phyloP scores from a whole-genome alignment of 2,797 vertebrate species.

The Myiothlypis coronata region DNA sequence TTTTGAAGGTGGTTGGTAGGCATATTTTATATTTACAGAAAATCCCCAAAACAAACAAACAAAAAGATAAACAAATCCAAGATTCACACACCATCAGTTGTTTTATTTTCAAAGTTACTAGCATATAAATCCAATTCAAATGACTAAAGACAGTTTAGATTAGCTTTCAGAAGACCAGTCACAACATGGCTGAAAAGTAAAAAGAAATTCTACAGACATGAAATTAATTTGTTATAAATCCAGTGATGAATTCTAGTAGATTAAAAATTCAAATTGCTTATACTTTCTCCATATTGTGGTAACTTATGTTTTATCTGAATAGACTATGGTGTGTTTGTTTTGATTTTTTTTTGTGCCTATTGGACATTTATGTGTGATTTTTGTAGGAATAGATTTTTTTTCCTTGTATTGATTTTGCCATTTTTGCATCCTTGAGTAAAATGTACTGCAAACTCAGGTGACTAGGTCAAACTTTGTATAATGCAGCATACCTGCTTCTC shows the following conservation, averaged over 20 bases:
- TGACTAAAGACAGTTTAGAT: neutral
- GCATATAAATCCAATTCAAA: neutral
- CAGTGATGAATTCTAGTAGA: neutral
- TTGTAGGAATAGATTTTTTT: neutral
- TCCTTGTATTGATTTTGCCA: neutral
- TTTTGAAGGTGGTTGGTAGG: neutral
- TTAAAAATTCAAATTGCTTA: neutral
- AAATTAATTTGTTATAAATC: neutral
- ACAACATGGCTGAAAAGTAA: neutral
- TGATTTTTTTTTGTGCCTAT: neutral
- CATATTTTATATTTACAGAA: neutral
- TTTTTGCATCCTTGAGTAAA: neutral
- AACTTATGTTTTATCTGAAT: neutral
- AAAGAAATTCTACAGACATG: neutral
- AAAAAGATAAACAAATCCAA: neutral
- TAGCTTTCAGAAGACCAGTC: neutral
- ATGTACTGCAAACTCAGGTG: rapidly evolving
- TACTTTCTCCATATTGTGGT: neutral
- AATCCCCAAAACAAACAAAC: neutral
- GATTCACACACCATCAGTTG: neutral
- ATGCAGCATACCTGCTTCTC: neutral
- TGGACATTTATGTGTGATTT: neutral
- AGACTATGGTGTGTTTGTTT: too few relatives aligned
- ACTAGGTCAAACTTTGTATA: neutral
- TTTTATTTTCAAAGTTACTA: neutral